A percentile compares a stretch with the other conserved stretches of the same genome.
These are phyloP conservation scores for Stenodera caucasica DNA, from an alignment of 2,888 invertebrate species.

Conservation along the genomic window DNA sequence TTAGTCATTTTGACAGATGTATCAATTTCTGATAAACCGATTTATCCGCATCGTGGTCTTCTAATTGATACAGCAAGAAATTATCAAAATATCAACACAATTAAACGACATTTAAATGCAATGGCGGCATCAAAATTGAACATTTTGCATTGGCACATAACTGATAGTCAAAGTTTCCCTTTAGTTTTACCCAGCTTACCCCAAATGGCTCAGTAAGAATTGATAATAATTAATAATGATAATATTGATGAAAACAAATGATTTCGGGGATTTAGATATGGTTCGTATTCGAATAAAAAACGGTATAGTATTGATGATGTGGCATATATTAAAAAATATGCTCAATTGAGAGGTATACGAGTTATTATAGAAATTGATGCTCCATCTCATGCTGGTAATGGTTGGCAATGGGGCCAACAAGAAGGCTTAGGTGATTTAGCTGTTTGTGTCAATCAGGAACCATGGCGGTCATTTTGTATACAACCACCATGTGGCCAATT, in stretches of 20 bases:
- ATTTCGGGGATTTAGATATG: slow-evolving; percentile 60
- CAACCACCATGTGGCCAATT: slow-evolving; percentile 86
- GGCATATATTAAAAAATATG: slow-evolving; percentile 71
- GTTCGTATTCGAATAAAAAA: slow-evolving; percentile 70
- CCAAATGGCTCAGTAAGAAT: slow-evolving; percentile 68
- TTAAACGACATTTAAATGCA: slow-evolving; percentile 75
- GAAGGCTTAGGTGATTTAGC: slow-evolving; percentile 66
- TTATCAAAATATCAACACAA: slow-evolving; percentile 72
- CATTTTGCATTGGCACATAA: slow-evolving; percentile 90
- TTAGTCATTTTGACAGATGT: slow-evolving; percentile 66
- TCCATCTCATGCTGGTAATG: slow-evolving; percentile 83
- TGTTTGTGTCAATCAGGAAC: slow-evolving; percentile 67
- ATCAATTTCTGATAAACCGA: slow-evolving; percentile 74
- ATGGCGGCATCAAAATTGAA: slow-evolving; percentile 90
- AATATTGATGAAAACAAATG: slow-evolving; percentile 9
- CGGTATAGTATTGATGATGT: slow-evolving; percentile 71
- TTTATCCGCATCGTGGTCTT: slow-evolving; percentile 82
- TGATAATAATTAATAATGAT: neutral
- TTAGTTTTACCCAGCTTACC: slow-evolving; percentile 75
- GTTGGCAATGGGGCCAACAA: slow-evolving; percentile 79
- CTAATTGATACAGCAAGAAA: slow-evolving; percentile 89
- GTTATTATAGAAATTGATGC: slow-evolving; percentile 88
- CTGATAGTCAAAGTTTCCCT: slow-evolving; percentile 92
- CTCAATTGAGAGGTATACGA: slow-evolving; percentile 76
- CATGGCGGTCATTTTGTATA: slow-evolving; percentile 74